phyloP scores from a whole-genome alignment of 2,888 invertebrate genomes.

The Petrolisthes cinctipes region DNA sequence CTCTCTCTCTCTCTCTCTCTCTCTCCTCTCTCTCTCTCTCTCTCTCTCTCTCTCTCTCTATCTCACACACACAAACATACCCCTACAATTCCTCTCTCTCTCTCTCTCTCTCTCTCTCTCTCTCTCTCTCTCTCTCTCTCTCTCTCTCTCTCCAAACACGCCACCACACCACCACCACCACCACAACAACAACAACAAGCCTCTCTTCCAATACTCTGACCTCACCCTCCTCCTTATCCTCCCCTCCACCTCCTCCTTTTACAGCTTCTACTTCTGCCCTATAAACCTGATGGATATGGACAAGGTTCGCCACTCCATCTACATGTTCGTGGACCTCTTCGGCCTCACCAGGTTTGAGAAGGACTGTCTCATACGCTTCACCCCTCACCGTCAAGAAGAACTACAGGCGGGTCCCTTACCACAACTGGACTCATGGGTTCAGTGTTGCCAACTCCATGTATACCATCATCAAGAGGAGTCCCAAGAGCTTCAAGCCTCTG shows the following conservation, averaged over 20 bases:
- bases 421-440: constrained; percentile 91
- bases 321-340: constrained; percentile 84
- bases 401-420: constrained; percentile 86
- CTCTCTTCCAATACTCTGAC: background rate
- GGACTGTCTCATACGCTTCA: constrained; percentile 73
- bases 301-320: constrained; percentile 80
- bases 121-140: background rate
- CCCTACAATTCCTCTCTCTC: background rate
- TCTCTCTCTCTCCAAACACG: background rate
- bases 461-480: constrained; percentile 77
- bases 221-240: background rate
- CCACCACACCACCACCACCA: background rate
- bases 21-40: background rate
- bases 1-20: constrained; percentile 8
- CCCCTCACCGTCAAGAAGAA: constrained; percentile 85
- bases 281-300: constrained; percentile 79
- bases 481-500: constrained; percentile 74
- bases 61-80: background rate
- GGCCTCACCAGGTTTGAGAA: constrained; percentile 78
- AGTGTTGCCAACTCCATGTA: constrained; percentile 88
- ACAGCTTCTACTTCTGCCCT: constrained; percentile 80
- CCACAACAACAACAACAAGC: too few relatives aligned
- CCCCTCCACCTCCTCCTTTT: constrained; percentile 45
- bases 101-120: background rate
- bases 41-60: background rate